These are phyloP conservation scores for Drosophila robusta DNA, from an alignment of 2,888 invertebrate genomes.

Conservation along the genomic window DNA sequence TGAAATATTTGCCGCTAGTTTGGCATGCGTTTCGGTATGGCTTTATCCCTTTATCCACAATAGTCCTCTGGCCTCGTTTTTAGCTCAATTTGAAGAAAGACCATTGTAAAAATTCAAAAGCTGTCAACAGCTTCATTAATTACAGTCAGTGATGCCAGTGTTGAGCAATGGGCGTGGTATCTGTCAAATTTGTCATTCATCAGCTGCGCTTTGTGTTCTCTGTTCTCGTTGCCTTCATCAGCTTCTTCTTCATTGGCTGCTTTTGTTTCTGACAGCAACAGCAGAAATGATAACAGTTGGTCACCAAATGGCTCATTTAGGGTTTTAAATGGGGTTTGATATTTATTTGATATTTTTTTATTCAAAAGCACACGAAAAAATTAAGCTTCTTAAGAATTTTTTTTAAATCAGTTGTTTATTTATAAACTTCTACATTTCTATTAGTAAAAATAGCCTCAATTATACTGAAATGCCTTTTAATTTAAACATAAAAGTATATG, in stretches of 20 bases:
- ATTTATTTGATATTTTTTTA: background rate
- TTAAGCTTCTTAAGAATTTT: no score
- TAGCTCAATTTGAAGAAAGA: conserved; percentile 40
- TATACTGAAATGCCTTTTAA: no score
- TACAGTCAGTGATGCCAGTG: conserved; percentile 47
- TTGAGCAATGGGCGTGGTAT: conserved; percentile 54
- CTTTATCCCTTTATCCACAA: conserved; percentile 11
- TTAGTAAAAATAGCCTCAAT: no score
- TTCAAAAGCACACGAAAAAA: no score
- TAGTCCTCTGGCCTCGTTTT: conserved; percentile 6
- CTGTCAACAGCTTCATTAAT: conserved; percentile 76
- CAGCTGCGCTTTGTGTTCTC: conserved; percentile 45
- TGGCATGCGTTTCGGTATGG: conserved; percentile 36
- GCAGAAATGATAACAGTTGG: conserved; percentile 12
- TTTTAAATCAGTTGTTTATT: no score
- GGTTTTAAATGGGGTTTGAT: background rate
- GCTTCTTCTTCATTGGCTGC: conserved; percentile 7
- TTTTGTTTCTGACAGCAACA: conserved; percentile 63
- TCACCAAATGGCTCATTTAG: conserved; percentile 31
- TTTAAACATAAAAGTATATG: no score
- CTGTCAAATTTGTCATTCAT: conserved; percentile 77
- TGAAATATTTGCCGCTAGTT: conserved; percentile 48
- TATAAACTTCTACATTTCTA: no score
- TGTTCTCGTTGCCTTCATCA: conserved; percentile 9
- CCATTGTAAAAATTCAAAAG: conserved; percentile 59